These are phyloP conservation scores for Cistogaster globosa DNA, from an alignment of 2,888 invertebrate genomes.

Conservation along the genomic window DNA sequence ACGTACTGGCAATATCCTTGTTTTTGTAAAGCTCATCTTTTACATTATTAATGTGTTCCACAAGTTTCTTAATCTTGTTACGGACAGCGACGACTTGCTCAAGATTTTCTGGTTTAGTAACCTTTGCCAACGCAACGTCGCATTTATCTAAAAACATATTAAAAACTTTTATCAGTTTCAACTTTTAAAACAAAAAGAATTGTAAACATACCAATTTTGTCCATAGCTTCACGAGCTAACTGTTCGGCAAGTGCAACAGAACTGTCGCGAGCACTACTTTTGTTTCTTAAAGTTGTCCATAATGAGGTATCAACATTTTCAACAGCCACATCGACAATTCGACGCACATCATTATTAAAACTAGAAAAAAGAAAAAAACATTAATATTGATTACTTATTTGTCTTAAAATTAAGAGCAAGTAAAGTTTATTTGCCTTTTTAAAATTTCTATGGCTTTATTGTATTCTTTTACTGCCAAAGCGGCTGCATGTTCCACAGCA, in stretches of 20 bases:
- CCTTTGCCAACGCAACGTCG: constrained; percentile 79
- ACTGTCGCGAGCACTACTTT: constrained; percentile 85
- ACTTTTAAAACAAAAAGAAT: not conserved
- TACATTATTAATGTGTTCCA: constrained; percentile 85
- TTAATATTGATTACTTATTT: no score
- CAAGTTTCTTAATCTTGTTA: constrained; percentile 84
- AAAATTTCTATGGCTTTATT: constrained; percentile 86
- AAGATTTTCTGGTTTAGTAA: constrained; percentile 77
- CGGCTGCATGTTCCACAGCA: constrained; percentile 84
- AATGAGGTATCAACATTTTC: constrained; percentile 85
- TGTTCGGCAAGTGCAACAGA: constrained; percentile 85
- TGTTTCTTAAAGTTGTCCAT: constrained; percentile 85
- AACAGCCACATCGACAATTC: constrained; percentile 86
- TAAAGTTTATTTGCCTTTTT: constrained; percentile 79
- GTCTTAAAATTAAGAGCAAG: not conserved
- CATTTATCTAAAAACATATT: constrained; percentile 77
- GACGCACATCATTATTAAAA: constrained; percentile 83
- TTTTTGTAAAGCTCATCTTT: constrained; percentile 86
- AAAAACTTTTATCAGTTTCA: not conserved
- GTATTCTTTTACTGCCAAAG: constrained; percentile 87
- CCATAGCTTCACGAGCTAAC: constrained; percentile 85
- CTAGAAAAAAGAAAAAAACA: constrained; percentile 76
- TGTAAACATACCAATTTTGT: constrained; percentile 84
- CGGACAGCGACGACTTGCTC: constrained; percentile 84
- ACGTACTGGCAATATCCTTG: constrained; percentile 85